Evolutionary conservation across 2,797 vertebrate genomes (phyloP).

Genomic region (Chrosomus eos): DNA sequence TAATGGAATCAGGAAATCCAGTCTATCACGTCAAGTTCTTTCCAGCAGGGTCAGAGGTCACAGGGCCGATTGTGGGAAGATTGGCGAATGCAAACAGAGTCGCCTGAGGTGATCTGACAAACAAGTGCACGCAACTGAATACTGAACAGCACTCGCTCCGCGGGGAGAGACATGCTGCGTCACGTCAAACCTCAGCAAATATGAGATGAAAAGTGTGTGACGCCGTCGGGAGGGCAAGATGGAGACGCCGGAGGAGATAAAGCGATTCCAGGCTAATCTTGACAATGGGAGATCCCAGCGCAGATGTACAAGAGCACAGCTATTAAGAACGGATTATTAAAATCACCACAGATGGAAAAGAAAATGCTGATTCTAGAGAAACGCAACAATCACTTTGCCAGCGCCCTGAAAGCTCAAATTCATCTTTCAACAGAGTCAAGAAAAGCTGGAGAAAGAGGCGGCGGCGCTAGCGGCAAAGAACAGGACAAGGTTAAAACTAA

Average conservation of each 20-base stretch:
- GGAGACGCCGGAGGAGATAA: conserved; percentile 26
- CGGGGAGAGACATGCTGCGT: conserved; percentile 14
- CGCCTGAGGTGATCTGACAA: background rate
- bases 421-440: conserved; percentile 58
- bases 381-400: conserved; percentile 59
- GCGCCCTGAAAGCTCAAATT: conserved; percentile 59
- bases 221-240: conserved; percentile 26
- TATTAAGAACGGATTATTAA: conserved; percentile 40
- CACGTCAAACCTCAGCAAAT: conserved; percentile 53
- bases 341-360: conserved; percentile 51
- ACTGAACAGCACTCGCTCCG: background rate
- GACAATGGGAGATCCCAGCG: background rate
- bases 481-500: background rate
- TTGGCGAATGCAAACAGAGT: background rate
- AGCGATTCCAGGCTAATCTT: background rate
- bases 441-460: conserved; percentile 50
- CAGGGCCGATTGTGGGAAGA: background rate
- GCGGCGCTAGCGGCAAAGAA: conserved; percentile 13
- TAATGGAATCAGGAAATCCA: too few relatives aligned
- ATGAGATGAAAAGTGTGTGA: conserved; percentile 37
- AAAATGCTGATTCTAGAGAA: conserved; percentile 70
- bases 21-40: background rate
- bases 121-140: background rate
- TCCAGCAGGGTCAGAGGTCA: conserved; percentile 19
- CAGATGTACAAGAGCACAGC: background rate